Percentiles rank a stretch among this genome's conserved stretches.
Evolutionary conservation across 2,113 vertebrate species (phyloP).

Genomic region (Suricata suricatta): DNA sequence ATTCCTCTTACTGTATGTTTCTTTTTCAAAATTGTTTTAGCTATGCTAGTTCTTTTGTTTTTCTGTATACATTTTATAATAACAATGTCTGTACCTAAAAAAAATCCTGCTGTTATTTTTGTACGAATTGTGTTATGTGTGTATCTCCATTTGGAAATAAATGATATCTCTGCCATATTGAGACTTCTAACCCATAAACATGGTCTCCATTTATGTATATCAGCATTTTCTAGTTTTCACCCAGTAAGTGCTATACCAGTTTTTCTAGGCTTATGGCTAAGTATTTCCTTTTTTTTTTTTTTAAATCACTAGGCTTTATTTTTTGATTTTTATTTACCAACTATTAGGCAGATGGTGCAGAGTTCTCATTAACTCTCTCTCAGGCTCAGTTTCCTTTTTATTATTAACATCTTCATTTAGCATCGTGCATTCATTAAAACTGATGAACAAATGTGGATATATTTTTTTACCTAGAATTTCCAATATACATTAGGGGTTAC

Average conservation of each 20-base stretch:
- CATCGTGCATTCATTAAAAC: background rate
- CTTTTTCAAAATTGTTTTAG: background rate
- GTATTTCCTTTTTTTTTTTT: background rate
- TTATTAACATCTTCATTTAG: background rate
- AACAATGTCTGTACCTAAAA: background rate
- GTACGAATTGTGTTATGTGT: background rate
- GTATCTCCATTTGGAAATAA: background rate
- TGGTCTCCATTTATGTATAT: background rate
- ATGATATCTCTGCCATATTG: background rate
- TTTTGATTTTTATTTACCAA: background rate
- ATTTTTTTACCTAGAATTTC: background rate
- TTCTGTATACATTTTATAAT: background rate
- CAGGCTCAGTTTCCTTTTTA: background rate
- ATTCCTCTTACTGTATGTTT: background rate
- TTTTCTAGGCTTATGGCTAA: background rate
- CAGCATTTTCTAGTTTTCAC: background rate
- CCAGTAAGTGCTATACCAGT: background rate
- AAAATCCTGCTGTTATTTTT: background rate
- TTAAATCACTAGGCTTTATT: background rate
- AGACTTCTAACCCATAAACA: background rate
- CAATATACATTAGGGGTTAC: background rate
- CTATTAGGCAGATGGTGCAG: background rate
- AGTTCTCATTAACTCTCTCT: background rate
- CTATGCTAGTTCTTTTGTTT: background rate
- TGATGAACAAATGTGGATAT: background rate